Evolutionary conservation across 1,140 invertebrate species (phyloP), one percentile per base, ranked within the genome.

Genomic region (Octopus bimaculoides): DNA sequence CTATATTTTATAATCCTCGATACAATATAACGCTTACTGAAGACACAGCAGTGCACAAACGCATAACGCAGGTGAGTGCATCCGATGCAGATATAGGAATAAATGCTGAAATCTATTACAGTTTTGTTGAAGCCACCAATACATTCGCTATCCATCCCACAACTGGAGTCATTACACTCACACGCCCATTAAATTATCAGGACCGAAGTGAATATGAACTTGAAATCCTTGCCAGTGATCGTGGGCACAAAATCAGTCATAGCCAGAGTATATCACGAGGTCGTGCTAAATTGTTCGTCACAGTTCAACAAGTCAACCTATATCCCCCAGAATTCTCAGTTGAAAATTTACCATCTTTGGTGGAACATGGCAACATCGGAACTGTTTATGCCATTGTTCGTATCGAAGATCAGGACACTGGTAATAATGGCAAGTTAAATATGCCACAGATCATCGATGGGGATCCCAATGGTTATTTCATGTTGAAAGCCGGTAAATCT

Each of bases 101-200:
- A 76, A 98, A 98, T 88, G 96, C 96, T 4, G 96, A 98, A 91
- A 96, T 98, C 83, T 98, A 98, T 89, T 99, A 98, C 89, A 97
- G 95, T 89, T 94, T 98, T 83, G 91, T 92, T n/a, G 93, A 96
- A 81, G 91, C 92, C 20, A 96, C 94, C 7, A 93, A 95, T 82
- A 93, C 94, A 81, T 98, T 98, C 89, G 94, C 96, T 7, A 93
- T 98, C 79, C 96, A 99, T 91, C 96, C 97, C 12, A 96, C 96
- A 54, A 95, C 93, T 14, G 97, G 97, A 5, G 93, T 96, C 10
- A 93, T 98, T 66, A 94, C 95, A 4, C 91, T 97, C 8, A 95
- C 96, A 4, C 93, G 95, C 84, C 93, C 94, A 20, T 91, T 98
- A 54, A 85, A 84, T 69, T 88, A 82, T 76, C 78, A 81, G 10